These are phyloP conservation scores for Sebastes goodei DNA, from an alignment of 2,797 vertebrate species.

Conservation along the genomic window DNA sequence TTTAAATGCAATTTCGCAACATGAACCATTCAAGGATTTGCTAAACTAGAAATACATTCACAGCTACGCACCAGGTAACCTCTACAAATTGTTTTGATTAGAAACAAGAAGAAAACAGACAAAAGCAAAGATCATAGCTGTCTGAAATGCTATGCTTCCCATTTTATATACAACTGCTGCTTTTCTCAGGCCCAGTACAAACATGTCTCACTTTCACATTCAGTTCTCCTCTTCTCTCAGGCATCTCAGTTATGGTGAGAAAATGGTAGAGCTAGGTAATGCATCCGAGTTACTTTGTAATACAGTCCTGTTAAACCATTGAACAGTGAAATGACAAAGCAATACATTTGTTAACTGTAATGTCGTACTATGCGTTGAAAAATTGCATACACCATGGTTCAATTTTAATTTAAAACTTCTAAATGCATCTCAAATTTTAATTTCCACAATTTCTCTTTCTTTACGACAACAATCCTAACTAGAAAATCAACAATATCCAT, in stretches of 20 bases:
- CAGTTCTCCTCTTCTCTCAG: neutral
- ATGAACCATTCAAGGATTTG: neutral
- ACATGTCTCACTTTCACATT: conserved; percentile 7
- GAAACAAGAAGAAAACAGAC: neutral
- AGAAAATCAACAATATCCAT: neutral
- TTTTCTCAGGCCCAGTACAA: neutral
- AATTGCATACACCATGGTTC: neutral
- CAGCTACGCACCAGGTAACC: neutral
- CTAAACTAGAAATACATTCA: conserved; percentile 11
- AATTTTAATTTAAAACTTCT: neutral
- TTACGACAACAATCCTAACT: neutral
- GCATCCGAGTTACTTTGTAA: neutral
- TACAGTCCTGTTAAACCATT: neutral
- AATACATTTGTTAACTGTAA: neutral
- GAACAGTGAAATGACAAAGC: neutral
- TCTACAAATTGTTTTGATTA: neutral
- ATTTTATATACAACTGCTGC: neutral
- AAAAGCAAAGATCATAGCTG: neutral
- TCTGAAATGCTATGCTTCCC: neutral
- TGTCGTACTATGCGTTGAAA: neutral
- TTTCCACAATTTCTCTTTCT: neutral
- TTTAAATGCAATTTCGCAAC: neutral
- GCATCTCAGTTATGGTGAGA: neutral
- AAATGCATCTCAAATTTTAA: neutral
- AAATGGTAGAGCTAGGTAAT: neutral